phyloP scores from a whole-genome alignment of 2,113 vertebrate species.

The Arizona elegans region DNA sequence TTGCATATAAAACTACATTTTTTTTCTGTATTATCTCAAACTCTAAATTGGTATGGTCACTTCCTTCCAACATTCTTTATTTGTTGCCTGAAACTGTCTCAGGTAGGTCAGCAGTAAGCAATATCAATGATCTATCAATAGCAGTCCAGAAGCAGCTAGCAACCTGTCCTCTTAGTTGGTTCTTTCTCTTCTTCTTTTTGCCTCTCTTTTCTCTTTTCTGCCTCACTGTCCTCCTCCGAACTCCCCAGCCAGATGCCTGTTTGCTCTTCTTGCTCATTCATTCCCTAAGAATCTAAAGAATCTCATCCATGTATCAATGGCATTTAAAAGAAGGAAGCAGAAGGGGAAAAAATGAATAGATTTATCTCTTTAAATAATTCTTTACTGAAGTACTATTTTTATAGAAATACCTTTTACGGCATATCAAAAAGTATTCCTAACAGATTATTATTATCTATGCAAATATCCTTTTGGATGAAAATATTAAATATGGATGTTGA shows the following conservation, averaged over 20 bases:
- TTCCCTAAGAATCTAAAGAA: not conserved
- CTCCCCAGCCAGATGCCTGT: not conserved
- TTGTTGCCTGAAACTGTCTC: not conserved
- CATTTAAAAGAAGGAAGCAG: not conserved
- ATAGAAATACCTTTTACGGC: not conserved
- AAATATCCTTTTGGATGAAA: not conserved
- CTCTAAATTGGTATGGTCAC: not conserved
- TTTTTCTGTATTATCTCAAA: not conserved
- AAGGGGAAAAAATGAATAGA: not conserved
- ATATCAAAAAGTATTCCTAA: not conserved
- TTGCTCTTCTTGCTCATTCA: not conserved
- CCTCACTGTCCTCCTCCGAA: not conserved
- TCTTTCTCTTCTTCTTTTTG: not conserved
- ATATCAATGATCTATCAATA: not conserved
- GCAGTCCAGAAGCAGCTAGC: not conserved
- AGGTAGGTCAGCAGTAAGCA: not conserved
- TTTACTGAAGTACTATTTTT: not conserved
- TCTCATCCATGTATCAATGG: not conserved
- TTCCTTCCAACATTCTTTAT: not conserved
- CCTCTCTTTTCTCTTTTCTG: not conserved
- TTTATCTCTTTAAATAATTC: not conserved
- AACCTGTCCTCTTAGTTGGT: not conserved
- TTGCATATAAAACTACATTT: not conserved
- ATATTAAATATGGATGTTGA: not conserved
- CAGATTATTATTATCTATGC: not conserved